These are phyloP conservation scores for Cheirogaleus major DNA, from an alignment of 2,797 vertebrate genomes.

Conservation along the genomic window DNA sequence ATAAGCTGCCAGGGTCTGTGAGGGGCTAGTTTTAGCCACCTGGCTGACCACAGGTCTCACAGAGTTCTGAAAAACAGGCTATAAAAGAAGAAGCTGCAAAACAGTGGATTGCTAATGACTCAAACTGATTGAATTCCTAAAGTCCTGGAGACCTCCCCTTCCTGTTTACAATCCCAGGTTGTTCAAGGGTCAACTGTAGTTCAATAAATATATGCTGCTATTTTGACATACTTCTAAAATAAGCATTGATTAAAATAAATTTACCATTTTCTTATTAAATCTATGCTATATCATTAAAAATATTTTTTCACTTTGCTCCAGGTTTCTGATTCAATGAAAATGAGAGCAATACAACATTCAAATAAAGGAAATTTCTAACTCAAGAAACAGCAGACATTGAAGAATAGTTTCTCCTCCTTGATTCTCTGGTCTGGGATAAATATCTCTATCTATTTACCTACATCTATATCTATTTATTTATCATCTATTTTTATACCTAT, in stretches of 20 bases:
- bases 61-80: too few relatives aligned
- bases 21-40: too few relatives aligned
- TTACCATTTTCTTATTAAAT: not conserved
- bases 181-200: not conserved
- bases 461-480: not conserved
- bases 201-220: not conserved
- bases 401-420: not conserved
- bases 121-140: too few relatives aligned
- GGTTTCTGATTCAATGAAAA: not conserved
- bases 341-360: not conserved
- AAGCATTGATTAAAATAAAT: not conserved
- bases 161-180: not conserved
- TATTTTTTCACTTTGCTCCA: not conserved
- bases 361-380: not conserved
- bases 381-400: not conserved
- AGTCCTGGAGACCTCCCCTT: too few relatives aligned
- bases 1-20: too few relatives aligned
- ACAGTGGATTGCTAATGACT: too few relatives aligned
- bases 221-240: not conserved
- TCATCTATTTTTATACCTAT: not conserved
- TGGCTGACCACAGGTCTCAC: too few relatives aligned
- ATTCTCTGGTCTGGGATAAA: not conserved
- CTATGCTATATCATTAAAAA: not conserved
- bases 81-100: too few relatives aligned
- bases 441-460: not conserved